phyloP scores from a whole-genome alignment of 2,113 vertebrate genomes.

The Pyrgilauda ruficollis region DNA sequence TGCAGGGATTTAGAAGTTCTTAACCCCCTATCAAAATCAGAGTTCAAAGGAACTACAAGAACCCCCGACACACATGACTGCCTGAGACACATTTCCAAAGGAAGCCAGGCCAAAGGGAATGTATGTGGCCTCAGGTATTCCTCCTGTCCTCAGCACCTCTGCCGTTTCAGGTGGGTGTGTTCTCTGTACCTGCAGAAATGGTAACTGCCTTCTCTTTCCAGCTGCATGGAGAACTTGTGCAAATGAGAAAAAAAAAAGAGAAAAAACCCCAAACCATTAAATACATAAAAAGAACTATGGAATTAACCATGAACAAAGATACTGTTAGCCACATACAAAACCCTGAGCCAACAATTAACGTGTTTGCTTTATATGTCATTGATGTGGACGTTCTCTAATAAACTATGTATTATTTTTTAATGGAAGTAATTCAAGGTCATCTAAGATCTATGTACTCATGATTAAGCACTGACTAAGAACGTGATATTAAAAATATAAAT shows the following conservation, averaged over 20 bases:
- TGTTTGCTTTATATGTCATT: neutral
- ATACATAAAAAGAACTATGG: neutral
- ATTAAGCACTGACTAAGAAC: neutral
- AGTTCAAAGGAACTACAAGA: neutral
- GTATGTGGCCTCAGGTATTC: neutral
- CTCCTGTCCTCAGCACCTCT: neutral
- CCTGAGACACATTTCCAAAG: neutral
- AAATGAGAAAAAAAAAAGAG: neutral
- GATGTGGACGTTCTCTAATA: neutral
- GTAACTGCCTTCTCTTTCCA: neutral
- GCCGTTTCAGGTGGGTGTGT: neutral
- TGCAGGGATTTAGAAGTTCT: neutral
- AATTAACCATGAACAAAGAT: neutral
- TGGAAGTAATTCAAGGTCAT: neutral
- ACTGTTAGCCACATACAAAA: neutral
- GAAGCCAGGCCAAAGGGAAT: neutral
- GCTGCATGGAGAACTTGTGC: neutral
- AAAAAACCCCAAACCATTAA: neutral
- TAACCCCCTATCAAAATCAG: neutral
- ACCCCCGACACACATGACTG: fast-evolving
- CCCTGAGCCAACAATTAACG: neutral
- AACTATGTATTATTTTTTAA: neutral
- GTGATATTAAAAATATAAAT: neutral
- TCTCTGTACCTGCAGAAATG: neutral
- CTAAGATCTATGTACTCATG: neutral